Conservation (phyloP, 2,113 vertebrate genomes). For the Stictonetta naevosa region DNA sequence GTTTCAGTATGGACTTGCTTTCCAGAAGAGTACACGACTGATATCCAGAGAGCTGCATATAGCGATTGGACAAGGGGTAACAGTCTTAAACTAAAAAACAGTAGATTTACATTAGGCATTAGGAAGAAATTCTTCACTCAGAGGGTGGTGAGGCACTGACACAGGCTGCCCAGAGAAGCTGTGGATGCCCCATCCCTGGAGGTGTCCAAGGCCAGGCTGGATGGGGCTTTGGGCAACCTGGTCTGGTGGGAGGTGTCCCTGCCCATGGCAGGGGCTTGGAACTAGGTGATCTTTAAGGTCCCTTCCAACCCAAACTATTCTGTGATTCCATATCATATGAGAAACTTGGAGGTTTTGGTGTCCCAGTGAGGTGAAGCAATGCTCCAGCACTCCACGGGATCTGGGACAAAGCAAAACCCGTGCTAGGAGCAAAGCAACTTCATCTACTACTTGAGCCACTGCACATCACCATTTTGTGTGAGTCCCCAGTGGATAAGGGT, state of each 20-base stretch:
- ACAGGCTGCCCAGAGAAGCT: background rate
- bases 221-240: background rate
- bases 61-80: background rate
- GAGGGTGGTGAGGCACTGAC: background rate
- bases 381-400: background rate
- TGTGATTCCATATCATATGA: background rate
- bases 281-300: background rate
- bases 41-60: background rate
- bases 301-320: background rate
- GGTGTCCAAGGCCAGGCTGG: background rate
- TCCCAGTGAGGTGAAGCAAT: background rate
- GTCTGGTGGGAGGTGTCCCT: background rate
- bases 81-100: background rate
- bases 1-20: background rate
- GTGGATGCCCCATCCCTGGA: background rate
- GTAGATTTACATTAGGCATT: background rate
- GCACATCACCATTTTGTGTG: background rate
- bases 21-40: background rate
- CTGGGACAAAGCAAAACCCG: background rate
- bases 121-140: background rate
- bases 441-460: background rate
- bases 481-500: background rate
- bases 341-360: background rate
- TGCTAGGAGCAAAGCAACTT: background rate
- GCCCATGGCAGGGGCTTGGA: background rate